Evolutionary conservation across 2,888 invertebrate genomes (phyloP).

Genomic region (Trichogramma dendrolimi): DNA sequence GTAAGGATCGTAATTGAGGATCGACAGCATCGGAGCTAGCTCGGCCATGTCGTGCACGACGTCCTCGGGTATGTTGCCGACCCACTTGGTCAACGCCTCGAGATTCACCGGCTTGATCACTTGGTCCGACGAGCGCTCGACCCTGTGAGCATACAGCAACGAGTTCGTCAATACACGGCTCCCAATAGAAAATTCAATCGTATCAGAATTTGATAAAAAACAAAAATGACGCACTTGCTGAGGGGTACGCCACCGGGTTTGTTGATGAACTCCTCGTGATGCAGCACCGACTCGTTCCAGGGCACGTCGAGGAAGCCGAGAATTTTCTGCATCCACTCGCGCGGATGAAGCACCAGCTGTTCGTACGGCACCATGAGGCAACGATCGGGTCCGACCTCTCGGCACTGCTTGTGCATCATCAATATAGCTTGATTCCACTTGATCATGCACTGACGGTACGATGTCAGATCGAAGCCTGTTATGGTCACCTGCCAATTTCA

Average conservation of each 20-base stretch:
- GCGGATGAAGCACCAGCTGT: conserved; percentile 92
- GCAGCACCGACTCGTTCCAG: conserved; percentile 93
- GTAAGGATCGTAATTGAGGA: conserved; percentile 91
- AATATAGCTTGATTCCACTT: conserved; percentile 97
- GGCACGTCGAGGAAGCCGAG: conserved; percentile 84
- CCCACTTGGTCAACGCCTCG: conserved; percentile 92
- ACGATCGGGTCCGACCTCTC: conserved; percentile 68
- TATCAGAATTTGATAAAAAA: neutral
- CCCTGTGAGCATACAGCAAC: conserved; percentile 57
- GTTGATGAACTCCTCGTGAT: conserved; percentile 96
- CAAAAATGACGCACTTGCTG: conserved; percentile 74
- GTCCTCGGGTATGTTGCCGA: conserved; percentile 83
- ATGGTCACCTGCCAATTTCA: conserved; percentile 61
- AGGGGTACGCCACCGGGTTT: conserved; percentile 90
- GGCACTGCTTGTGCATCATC: conserved; percentile 91
- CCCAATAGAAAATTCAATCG: neutral
- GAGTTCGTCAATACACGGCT: neutral
- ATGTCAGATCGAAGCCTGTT: conserved; percentile 90
- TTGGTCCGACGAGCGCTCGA: conserved; percentile 96
- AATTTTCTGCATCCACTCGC: conserved; percentile 81
- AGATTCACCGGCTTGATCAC: conserved; percentile 97
- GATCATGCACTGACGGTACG: conserved; percentile 88
- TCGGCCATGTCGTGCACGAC: conserved; percentile 88
- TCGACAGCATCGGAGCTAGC: conserved; percentile 90
- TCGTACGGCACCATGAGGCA: conserved; percentile 95